Percentiles rank a stretch among this genome's conserved stretches.
phyloP scores from a whole-genome alignment of 2,888 invertebrate species.

The Drosophila nigricruria region DNA sequence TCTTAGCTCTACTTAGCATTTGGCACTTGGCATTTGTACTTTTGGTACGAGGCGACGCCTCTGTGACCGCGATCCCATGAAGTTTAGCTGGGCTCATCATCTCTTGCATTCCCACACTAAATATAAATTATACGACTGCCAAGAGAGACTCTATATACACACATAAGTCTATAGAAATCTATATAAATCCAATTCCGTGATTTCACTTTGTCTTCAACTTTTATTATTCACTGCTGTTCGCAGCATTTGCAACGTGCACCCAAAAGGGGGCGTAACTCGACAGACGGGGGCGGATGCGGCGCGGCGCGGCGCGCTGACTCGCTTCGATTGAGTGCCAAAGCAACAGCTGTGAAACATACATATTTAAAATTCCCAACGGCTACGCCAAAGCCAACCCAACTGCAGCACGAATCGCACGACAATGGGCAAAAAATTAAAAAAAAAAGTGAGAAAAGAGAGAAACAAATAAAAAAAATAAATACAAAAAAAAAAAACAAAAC shows the following conservation, averaged over 20 bases:
- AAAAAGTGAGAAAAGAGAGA: slow-evolving; percentile 2
- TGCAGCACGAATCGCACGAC: slow-evolving; percentile 43
- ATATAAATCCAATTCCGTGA: slow-evolving; percentile 63
- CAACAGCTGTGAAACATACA: slow-evolving; percentile 56
- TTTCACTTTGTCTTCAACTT: slow-evolving; percentile 61
- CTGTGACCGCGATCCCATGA: slow-evolving; percentile 68
- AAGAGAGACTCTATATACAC: slow-evolving; percentile 16
- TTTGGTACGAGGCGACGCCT: slow-evolving; percentile 17
- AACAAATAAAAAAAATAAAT: neutral
- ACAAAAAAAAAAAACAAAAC: neutral
- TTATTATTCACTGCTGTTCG: slow-evolving; percentile 47
- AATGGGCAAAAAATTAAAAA: slow-evolving; percentile 26
- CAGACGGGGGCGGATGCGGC: slow-evolving; percentile 5
- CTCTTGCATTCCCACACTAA: slow-evolving; percentile 66
- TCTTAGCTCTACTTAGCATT: neutral
- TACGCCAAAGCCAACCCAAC: slow-evolving; percentile 15
- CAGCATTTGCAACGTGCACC: slow-evolving; percentile 39
- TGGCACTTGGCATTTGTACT: slow-evolving; percentile 21
- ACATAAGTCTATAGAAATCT: slow-evolving; percentile 9
- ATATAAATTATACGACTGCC: slow-evolving; percentile 53
- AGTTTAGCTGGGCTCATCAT: slow-evolving; percentile 25
- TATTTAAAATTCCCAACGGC: slow-evolving; percentile 67
- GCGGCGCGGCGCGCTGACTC: slow-evolving; percentile 14
- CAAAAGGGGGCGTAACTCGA: slow-evolving; percentile 18
- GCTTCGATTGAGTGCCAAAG: slow-evolving; percentile 43